Percentiles rank a stretch among this genome's conserved stretches.
Conservation (phyloP, 2,113 vertebrate genomes). For the Ameiurus melas region DNA sequence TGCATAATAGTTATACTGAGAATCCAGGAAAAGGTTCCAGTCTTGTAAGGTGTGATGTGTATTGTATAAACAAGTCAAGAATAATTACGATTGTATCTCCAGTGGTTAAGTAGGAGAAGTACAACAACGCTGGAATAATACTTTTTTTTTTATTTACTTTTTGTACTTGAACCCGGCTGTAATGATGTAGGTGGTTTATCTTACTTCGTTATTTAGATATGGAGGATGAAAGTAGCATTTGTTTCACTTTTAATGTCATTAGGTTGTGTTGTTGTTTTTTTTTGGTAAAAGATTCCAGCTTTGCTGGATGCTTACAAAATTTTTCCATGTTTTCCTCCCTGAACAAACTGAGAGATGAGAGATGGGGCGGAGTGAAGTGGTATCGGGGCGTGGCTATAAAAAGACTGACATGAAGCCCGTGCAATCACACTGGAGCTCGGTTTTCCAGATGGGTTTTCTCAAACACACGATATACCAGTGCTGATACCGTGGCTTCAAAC, state of each 20-base stretch:
- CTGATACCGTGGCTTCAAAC: neutral
- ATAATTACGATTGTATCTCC: neutral
- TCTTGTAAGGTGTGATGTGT: neutral
- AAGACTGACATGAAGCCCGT: neutral
- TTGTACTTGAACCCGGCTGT: neutral
- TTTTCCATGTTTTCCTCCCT: neutral
- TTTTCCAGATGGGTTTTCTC: neutral
- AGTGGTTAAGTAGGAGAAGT: neutral
- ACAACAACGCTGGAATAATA: neutral
- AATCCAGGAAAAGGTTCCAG: neutral
- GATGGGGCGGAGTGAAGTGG: neutral
- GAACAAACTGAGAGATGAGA: neutral
- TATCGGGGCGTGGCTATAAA: neutral
- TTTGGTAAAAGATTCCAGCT: neutral
- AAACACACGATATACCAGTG: neutral
- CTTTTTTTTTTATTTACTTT: neutral
- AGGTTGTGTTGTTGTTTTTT: neutral
- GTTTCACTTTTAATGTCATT: neutral
- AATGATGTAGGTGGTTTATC: neutral
- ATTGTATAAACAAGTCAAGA: neutral
- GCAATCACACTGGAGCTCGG: neutral
- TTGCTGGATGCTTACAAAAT: neutral
- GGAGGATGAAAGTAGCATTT: neutral
- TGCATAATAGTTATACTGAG: neutral
- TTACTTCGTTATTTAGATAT: neutral